Evolutionary conservation across 1,140 invertebrate species (phyloP), one percentile per base, ranked within the genome.

Genomic region (Colletes latitarsis): DNA sequence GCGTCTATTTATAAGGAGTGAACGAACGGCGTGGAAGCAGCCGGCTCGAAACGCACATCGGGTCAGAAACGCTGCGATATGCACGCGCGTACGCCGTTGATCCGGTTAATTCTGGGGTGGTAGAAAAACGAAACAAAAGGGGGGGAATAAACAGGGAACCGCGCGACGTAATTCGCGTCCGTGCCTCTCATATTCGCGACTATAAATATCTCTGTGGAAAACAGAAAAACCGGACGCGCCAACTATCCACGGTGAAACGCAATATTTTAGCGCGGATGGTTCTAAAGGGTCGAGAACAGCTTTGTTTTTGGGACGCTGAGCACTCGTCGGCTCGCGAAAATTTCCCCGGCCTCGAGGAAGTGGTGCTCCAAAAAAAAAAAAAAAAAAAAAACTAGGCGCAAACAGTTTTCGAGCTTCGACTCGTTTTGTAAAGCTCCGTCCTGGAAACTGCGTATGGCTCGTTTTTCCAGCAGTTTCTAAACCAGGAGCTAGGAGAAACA

Each of bases 1-100:
- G 64, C 75, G 82, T 87, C 90, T 91, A 91, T 92, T 91, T 91
- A 91, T 91, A 90, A 90, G 89, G 86, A 89, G 89, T 85, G 90
- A 92, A 90, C 87, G 90, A 89, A 90, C 89, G 81, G 57, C 58
- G 9, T 84, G 69, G 75, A 63, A 64, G 66, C 80, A 76, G 77
- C 70, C 77, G 78, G 74, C 81, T 68, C 81, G 64, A 46, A 73
- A 76, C 82, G 73, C 84, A 70, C 86, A 63, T 78, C 70, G 81
- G 77, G 74, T 68, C 82, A 81, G 72, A 60, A 72, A 30, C 74
- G 30, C n/a, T 30, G 55, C 17, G 30, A 30, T 19, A 30, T 19
- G 19, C 53, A 46, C n/a, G 21, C 64, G 39, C 15, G 30, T 71
- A 21, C 60, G 12, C 0, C 43, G 49, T 41, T 58, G 64, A 30